Conservation (phyloP, 2,113 vertebrate genomes). For the Telmatochromis sp. region DNA sequence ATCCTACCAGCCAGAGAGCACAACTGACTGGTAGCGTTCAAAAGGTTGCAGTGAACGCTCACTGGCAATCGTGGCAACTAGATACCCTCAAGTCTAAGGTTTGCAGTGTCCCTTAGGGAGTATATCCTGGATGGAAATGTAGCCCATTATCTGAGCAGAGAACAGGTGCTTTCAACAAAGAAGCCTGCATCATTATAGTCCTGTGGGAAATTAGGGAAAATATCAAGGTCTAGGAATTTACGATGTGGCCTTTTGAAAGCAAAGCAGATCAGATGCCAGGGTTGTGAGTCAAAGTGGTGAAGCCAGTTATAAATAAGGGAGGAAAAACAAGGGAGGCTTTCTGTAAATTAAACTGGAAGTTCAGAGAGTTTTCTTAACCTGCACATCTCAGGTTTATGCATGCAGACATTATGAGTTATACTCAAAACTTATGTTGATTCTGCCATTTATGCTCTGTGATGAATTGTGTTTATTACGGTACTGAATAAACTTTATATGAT, state of each 20-base stretch:
- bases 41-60: neutral
- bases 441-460: neutral
- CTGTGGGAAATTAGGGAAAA: constrained; percentile 37
- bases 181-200: constrained; percentile 31
- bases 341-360: neutral
- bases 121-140: constrained; percentile 42
- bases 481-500: neutral
- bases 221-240: constrained; percentile 46
- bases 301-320: neutral
- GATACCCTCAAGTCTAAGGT: constrained; percentile 24
- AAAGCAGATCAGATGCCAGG: constrained; percentile 14
- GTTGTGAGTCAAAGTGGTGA: neutral
- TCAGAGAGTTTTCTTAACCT: neutral
- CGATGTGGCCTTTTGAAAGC: constrained; percentile 23
- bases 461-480: constrained; percentile 33
- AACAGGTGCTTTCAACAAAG: constrained; percentile 66
- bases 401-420: neutral
- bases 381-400: neutral
- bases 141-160: constrained; percentile 40
- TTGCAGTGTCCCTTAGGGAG: constrained; percentile 30
- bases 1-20: neutral
- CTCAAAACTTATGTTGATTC: neutral
- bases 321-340: neutral
- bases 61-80: constrained; percentile 22
- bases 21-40: neutral